phyloP scores from a whole-genome alignment of 2,888 invertebrate genomes.

The Leucophenga montana region DNA sequence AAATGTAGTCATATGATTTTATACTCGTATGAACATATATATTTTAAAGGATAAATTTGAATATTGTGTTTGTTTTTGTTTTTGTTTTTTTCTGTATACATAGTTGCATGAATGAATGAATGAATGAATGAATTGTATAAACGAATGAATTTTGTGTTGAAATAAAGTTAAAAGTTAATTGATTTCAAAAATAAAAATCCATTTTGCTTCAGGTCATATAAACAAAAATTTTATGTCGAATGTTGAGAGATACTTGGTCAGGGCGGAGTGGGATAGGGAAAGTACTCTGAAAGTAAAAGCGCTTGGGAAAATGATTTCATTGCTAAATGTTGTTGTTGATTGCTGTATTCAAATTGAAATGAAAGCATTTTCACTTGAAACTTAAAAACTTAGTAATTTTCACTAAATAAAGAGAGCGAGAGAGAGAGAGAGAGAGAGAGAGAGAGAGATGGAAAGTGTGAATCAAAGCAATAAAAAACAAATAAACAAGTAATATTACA shows the following conservation, averaged over 20 bases:
- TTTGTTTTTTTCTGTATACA: too few relatives aligned
- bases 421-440: too few relatives aligned
- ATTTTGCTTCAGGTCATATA: conserved; percentile 5
- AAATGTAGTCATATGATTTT: too few relatives aligned
- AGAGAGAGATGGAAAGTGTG: too few relatives aligned
- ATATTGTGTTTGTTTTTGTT: too few relatives aligned
- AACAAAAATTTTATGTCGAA: background rate
- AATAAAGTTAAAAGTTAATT: conserved; percentile 20
- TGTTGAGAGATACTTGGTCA: background rate
- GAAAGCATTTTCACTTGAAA: background rate
- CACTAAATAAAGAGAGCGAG: conserved; percentile 12
- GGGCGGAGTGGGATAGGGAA: too few relatives aligned
- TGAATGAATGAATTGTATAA: too few relatives aligned
- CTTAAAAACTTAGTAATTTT: conserved; percentile 25
- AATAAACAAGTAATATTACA: too few relatives aligned
- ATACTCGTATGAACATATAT: too few relatives aligned
- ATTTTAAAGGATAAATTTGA: too few relatives aligned
- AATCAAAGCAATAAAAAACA: too few relatives aligned
- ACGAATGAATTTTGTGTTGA: background rate
- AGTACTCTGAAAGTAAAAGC: background rate
- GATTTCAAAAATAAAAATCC: conserved; percentile 17
- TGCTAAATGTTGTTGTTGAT: background rate
- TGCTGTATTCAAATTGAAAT: background rate
- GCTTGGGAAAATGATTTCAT: background rate
- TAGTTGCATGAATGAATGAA: too few relatives aligned